These are phyloP conservation scores for Entomyzon cyanotis DNA, from an alignment of 2,113 vertebrate species.

Conservation along the genomic window DNA sequence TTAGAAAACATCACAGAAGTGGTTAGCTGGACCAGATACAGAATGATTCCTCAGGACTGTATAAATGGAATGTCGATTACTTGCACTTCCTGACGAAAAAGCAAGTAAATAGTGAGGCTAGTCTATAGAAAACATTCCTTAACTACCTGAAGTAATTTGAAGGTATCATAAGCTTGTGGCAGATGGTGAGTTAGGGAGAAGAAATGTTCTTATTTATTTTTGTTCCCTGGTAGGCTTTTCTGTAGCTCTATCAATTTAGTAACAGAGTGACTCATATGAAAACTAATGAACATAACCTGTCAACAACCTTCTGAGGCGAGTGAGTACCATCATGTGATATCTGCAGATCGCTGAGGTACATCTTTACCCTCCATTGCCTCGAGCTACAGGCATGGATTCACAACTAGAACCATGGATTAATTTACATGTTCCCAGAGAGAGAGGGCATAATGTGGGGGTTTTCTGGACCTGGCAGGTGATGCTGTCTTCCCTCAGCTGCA, in stretches of 20 bases:
- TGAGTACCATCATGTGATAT: background rate
- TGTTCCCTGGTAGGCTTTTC: constrained; percentile 43
- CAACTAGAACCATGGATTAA: background rate
- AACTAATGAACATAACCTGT: constrained; percentile 46
- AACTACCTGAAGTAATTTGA: constrained; percentile 20
- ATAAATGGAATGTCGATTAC: background rate
- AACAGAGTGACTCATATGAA: constrained; percentile 30
- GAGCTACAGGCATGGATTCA: background rate
- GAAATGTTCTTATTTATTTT: constrained; percentile 58
- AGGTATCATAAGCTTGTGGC: constrained; percentile 49
- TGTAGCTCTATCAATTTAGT: constrained; percentile 38
- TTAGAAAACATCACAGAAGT: background rate
- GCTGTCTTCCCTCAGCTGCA: background rate
- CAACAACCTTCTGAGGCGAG: background rate
- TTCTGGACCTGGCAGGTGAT: background rate
- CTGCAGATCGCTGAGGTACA: background rate
- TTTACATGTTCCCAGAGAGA: background rate
- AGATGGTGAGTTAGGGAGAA: constrained; percentile 51
- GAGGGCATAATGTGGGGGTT: rapidly evolving
- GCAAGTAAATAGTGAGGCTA: background rate
- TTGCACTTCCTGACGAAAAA: background rate
- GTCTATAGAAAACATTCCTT: background rate
- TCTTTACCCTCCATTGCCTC: background rate
- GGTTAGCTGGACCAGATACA: background rate
- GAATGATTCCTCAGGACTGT: background rate